Evolutionary conservation across 2,113 vertebrate genomes (phyloP), one percentile per base, ranked within the genome.

Genomic region (Electrona antarctica): DNA sequence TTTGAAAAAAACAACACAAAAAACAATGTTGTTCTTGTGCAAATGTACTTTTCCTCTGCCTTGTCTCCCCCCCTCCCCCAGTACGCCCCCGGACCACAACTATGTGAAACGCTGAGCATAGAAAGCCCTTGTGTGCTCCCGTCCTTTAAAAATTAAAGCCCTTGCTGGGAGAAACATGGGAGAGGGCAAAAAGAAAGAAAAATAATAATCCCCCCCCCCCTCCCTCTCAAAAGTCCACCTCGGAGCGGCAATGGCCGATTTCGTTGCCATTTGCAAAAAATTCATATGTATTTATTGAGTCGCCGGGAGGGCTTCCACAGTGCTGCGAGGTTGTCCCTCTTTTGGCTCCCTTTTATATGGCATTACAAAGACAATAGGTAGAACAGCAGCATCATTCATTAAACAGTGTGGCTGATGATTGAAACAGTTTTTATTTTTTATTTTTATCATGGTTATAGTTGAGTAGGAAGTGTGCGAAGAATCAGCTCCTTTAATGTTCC

Each of bases 141-240:
- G 82, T 86, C 78, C 82, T 87, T 92, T 85, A 88, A 90, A 92
- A 89, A 90, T 91, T 85, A 89, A 91, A 89, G 85, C 89, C 89
- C 89, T 90, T 90, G 85, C 83, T 82, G 64, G 59, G 65, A 79
- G 64, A 78, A 85, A 87, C 21, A 21, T 21, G 86, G 79, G 79
- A 60, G 8, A 4, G 54, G 55, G 60, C 45, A 41, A 54, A 61
- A 47, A 67, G 6, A 56, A 15, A 67, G 45, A 12, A 10, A 64
- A 52, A 51, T 13, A 49, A 33, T 41, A 60, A 59, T 21, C 1
- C 59, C 68, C 73, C 58, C 58, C 55, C 54, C 21, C 21, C 21
- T 21, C 60, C 69, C 65, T 78, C 80, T 88, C 81, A 82, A 84
- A 87, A 45, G 72, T 74, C 85, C 82, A 55, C 15, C 55, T 77